Evolutionary conservation across 2,113 vertebrate species (phyloP).

Genomic region (Antennarius striatus): DNA sequence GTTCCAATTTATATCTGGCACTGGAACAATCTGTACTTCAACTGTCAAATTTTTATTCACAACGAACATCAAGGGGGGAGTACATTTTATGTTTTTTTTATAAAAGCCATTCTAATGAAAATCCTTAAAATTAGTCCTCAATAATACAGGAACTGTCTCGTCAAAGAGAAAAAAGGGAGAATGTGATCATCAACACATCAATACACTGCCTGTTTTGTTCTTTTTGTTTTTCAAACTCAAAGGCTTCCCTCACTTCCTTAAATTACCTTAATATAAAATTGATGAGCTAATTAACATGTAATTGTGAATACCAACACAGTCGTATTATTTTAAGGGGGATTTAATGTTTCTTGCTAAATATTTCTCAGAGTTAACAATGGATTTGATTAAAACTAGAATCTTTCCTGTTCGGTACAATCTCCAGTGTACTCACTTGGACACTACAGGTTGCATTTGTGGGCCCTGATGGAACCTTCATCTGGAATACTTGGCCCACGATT

Average conservation of each 20-base stretch:
- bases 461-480: constrained; percentile 84
- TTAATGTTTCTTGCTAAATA: background rate
- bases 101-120: no score
- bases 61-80: no score
- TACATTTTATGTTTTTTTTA: no score
- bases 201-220: background rate
- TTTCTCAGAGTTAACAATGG: background rate
- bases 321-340: background rate
- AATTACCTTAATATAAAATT: background rate
- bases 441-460: constrained; percentile 77
- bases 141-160: no score
- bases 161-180: no score
- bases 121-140: no score
- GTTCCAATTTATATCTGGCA: no score
- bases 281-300: background rate
- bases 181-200: no score
- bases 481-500: constrained; percentile 88
- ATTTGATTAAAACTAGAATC: background rate
- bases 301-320: background rate
- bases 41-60: no score
- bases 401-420: background rate
- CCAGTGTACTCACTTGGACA: constrained; percentile 63
- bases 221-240: background rate
- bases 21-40: no score
- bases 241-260: background rate